Conservation (phyloP, 2,888 invertebrate genomes). For the Crossocerus cetratus region DNA sequence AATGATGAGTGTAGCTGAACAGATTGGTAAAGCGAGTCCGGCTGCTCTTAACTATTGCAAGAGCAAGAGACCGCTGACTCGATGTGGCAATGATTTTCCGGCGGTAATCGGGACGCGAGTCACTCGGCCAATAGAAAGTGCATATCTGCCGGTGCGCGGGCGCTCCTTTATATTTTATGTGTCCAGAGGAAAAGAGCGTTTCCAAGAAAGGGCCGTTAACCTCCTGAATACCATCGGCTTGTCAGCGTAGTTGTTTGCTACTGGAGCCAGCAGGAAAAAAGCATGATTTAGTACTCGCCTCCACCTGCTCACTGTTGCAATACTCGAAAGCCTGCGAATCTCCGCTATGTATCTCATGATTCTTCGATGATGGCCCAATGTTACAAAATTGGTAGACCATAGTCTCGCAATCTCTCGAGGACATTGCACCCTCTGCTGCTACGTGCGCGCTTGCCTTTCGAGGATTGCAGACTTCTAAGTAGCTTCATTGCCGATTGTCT, state of each 20-base stretch:
- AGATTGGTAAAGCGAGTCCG: constrained; percentile 22
- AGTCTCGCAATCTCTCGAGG: background rate
- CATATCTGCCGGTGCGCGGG: constrained; percentile 30
- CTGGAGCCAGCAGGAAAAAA: constrained; percentile 14
- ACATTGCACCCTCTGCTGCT: background rate
- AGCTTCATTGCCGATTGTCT: no score
- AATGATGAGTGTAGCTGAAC: no score
- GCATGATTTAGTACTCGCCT: background rate
- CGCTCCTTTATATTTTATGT: constrained; percentile 46
- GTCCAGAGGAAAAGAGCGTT: constrained; percentile 14
- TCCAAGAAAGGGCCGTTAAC: constrained; percentile 13
- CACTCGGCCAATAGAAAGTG: constrained; percentile 51
- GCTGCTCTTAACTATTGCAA: constrained; percentile 53
- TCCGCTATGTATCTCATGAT: background rate
- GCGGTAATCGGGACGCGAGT: constrained; percentile 55
- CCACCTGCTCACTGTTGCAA: background rate
- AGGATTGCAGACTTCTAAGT: no score
- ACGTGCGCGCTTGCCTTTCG: background rate
- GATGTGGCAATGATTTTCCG: constrained; percentile 58
- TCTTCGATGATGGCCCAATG: background rate
- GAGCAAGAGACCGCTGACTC: constrained; percentile 36
- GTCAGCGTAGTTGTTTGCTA: background rate
- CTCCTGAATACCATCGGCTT: background rate
- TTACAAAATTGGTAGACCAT: background rate
- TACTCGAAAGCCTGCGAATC: background rate